phyloP scores from a whole-genome alignment of 2,888 invertebrate species.

The Tenthredo notha region DNA sequence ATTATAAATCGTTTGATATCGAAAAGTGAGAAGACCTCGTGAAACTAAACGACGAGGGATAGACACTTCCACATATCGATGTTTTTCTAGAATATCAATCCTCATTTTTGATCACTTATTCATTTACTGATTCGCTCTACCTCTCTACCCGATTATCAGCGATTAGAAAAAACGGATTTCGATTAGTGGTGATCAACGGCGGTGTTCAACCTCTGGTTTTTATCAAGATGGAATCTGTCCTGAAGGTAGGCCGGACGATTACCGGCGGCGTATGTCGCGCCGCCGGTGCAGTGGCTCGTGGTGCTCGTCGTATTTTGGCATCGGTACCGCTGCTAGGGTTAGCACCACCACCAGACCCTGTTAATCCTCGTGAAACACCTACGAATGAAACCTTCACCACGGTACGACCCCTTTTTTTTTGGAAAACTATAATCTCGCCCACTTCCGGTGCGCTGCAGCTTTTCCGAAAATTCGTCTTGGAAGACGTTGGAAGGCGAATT shows the following conservation, averaged over 20 bases:
- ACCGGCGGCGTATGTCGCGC: constrained; percentile 72
- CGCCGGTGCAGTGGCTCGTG: constrained; percentile 71
- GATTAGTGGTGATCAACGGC: background rate
- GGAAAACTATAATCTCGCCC: background rate
- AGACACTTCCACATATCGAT: background rate
- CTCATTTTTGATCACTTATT: background rate
- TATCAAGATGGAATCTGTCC: constrained; percentile 71
- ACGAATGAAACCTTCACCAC: constrained; percentile 57
- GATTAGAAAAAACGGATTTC: background rate
- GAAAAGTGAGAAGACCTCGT: background rate
- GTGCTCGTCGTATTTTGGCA: constrained; percentile 72
- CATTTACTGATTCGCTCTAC: background rate
- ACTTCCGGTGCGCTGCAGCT: background rate
- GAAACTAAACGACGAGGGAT: background rate
- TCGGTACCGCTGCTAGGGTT: constrained; percentile 73
- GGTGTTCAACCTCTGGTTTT: background rate
- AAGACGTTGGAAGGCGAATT: background rate
- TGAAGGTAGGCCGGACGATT: constrained; percentile 73
- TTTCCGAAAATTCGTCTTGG: constrained; percentile 11
- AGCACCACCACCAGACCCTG: constrained; percentile 59
- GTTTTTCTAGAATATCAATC: background rate
- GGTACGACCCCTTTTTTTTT: constrained; percentile 62
- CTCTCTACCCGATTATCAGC: background rate
- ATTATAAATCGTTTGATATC: background rate
- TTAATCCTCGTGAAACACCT: constrained; percentile 58